Percentiles rank a stretch among this genome's conserved stretches.
Evolutionary conservation across 2,888 invertebrate genomes (phyloP).

Genomic region (Scrobipalpa costella): DNA sequence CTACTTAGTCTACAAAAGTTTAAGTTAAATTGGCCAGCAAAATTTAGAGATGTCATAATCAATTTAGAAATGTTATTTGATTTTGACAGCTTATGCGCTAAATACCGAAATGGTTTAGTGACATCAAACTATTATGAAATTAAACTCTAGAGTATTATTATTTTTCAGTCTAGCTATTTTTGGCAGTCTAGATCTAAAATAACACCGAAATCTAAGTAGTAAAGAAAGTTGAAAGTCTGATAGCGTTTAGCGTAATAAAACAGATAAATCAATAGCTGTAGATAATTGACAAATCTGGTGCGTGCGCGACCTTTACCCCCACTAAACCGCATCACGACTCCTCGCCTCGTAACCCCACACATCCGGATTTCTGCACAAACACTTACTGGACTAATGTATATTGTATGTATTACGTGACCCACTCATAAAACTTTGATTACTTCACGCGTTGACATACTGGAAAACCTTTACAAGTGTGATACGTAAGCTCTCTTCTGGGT

Average conservation of each 20-base stretch:
- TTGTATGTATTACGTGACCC: slow-evolving; percentile 17
- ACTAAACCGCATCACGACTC: slow-evolving; percentile 33
- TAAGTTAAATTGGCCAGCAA: no score
- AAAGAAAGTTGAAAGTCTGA: not conserved
- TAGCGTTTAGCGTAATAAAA: slow-evolving; percentile 3
- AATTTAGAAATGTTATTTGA: no score
- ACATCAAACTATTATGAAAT: no score
- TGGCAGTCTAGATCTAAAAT: no score
- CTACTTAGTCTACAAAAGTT: no score
- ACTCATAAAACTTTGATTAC: slow-evolving; percentile 17
- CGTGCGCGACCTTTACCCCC: slow-evolving; percentile 39
- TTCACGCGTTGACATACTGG: slow-evolving; percentile 11
- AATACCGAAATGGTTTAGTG: no score
- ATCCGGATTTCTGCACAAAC: slow-evolving; percentile 28
- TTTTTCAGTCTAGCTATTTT: no score
- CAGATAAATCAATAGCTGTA: slow-evolving; percentile 19
- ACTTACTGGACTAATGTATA: slow-evolving; percentile 20
- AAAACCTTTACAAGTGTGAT: not conserved
- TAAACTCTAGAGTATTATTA: no score
- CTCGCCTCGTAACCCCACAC: slow-evolving; percentile 30
- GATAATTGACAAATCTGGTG: slow-evolving; percentile 15
- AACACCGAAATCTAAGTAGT: not conserved
- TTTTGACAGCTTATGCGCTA: no score
- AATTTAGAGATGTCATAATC: no score
- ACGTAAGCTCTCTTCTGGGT: not conserved